Conservation (phyloP, 2,113 vertebrate genomes). For the Cinclus mexicanus region DNA sequence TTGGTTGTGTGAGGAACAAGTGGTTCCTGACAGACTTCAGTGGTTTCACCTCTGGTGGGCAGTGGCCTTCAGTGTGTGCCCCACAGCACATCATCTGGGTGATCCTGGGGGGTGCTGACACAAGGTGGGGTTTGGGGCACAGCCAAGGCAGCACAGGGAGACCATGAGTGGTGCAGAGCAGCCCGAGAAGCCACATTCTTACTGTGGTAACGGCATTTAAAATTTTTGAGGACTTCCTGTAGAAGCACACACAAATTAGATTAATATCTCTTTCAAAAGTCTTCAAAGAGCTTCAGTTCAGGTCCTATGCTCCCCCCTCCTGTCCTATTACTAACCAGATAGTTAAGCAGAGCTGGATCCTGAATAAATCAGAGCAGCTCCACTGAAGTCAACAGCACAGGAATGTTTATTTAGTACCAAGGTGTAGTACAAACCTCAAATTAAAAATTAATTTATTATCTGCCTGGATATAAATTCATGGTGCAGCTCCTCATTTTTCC, state of each 20-base stretch:
- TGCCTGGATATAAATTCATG: neutral
- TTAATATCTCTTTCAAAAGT: neutral
- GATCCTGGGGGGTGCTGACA: neutral
- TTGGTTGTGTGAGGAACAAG: neutral
- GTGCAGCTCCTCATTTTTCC: neutral
- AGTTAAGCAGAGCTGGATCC: neutral
- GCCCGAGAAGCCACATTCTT: neutral
- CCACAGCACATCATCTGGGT: fast-evolving
- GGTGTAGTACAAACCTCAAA: neutral
- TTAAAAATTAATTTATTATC: neutral
- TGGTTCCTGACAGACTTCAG: fast-evolving
- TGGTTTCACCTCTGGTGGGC: neutral
- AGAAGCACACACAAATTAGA: neutral
- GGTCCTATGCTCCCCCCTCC: neutral
- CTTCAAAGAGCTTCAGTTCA: neutral
- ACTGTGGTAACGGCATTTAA: neutral
- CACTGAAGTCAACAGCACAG: neutral
- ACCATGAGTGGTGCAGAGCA: fast-evolving
- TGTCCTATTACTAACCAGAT: neutral
- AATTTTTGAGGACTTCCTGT: neutral
- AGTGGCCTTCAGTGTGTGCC: fast-evolving
- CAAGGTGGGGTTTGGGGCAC: neutral
- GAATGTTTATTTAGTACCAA: neutral
- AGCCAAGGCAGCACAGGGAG: neutral
- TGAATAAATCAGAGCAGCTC: neutral